Percentiles rank a stretch among this genome's conserved stretches.
Conservation (phyloP, 2,797 vertebrate genomes). For the Melanogrammus aeglefinus region DNA sequence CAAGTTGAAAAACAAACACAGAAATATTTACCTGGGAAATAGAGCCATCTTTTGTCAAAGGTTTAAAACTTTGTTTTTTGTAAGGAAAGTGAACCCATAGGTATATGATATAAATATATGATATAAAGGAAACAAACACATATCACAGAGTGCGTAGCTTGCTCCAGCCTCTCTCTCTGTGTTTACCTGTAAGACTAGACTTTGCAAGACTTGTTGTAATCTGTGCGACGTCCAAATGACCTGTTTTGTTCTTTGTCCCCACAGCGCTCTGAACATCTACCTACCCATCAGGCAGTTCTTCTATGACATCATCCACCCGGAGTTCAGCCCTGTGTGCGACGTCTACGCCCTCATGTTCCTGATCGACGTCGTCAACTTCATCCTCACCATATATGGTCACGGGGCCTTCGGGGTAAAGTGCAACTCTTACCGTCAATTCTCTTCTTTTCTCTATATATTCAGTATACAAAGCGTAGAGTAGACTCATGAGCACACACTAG, state of each 20-base stretch:
- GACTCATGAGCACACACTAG: neutral
- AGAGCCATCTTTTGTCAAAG: no score
- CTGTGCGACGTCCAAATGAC: neutral
- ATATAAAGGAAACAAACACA: no score
- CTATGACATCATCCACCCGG: slow-evolving; percentile 81
- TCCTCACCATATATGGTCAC: slow-evolving; percentile 77
- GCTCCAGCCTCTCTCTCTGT: no score
- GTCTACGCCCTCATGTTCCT: slow-evolving; percentile 77
- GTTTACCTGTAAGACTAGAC: no score
- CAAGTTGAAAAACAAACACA: neutral
- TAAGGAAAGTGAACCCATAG: no score
- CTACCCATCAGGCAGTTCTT: slow-evolving; percentile 78
- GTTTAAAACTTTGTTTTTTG: no score
- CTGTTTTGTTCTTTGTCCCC: slow-evolving; percentile 9
- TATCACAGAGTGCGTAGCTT: no score
- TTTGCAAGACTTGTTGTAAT: neutral
- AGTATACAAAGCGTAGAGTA: neutral
- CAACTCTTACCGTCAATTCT: neutral
- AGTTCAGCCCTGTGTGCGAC: slow-evolving; percentile 76
- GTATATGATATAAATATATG: no score
- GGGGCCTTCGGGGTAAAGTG: slow-evolving; percentile 75
- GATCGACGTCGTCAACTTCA: slow-evolving; percentile 76
- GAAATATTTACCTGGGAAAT: no score
- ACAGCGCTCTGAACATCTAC: slow-evolving; percentile 74
- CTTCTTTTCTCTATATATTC: neutral